Conservation (phyloP, 1,140 invertebrate genomes). For the Orchestia grillus region DNA sequence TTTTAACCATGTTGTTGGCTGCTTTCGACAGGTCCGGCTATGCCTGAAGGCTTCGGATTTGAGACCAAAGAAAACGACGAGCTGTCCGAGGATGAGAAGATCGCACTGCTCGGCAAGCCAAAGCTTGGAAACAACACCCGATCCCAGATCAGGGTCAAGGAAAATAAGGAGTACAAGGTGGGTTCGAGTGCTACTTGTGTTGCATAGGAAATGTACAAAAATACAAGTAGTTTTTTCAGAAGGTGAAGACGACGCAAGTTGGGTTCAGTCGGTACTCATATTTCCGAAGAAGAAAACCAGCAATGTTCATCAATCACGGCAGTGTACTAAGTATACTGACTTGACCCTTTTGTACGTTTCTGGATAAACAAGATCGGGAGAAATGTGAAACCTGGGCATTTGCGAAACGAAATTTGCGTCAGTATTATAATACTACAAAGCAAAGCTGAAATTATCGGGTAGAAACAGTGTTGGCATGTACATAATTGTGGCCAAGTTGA, state of each 20-base stretch:
- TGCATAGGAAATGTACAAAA: too few relatives aligned
- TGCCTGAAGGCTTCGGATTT: constrained; percentile 69
- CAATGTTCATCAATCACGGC: too few relatives aligned
- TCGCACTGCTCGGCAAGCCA: constrained; percentile 92
- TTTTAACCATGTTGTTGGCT: background rate
- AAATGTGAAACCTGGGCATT: too few relatives aligned
- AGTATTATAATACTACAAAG: too few relatives aligned
- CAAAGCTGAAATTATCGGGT: too few relatives aligned
- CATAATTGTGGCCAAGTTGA: too few relatives aligned
- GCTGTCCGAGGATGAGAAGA: constrained; percentile 82
- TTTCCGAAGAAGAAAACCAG: too few relatives aligned
- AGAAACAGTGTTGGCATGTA: too few relatives aligned
- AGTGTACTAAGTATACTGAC: too few relatives aligned
- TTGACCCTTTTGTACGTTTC: too few relatives aligned
- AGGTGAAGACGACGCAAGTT: background rate
- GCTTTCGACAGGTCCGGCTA: constrained; percentile 58
- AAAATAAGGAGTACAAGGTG: constrained; percentile 98
- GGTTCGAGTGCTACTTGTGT: constrained; percentile 53
- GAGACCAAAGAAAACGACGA: constrained; percentile 72
- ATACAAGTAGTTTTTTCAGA: background rate
- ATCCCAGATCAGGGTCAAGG: constrained; percentile 90
- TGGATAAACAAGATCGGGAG: too few relatives aligned
- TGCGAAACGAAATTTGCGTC: too few relatives aligned
- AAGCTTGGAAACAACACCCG: constrained; percentile 86
- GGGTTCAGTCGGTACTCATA: background rate